A percentile compares a stretch with the other conserved stretches of the same genome.
Evolutionary conservation across 2,113 vertebrate species (phyloP).

Genomic region (Macquaria australasica): DNA sequence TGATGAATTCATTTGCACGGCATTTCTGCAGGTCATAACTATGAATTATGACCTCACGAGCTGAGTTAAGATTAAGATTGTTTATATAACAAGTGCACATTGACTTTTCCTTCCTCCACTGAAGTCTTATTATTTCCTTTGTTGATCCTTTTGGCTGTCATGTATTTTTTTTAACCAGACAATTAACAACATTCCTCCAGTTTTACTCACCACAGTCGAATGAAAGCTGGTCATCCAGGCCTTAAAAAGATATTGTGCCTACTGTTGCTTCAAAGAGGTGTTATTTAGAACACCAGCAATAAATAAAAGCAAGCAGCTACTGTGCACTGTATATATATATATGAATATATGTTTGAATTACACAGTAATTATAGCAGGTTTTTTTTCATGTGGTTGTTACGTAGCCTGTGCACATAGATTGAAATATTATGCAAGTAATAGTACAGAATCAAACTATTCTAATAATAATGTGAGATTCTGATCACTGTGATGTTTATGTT

Average conservation of each 20-base stretch:
- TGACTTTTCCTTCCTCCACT: constrained; percentile 1
- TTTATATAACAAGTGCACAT: not conserved
- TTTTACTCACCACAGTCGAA: constrained; percentile 49
- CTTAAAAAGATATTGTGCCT: constrained; percentile 43
- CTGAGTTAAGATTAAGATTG: not conserved
- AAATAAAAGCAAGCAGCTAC: constrained; percentile 43
- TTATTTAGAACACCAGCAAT: constrained; percentile 51
- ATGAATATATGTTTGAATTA: not conserved
- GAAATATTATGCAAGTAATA: constrained; percentile 52
- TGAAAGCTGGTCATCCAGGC: constrained; percentile 37
- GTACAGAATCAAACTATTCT: constrained; percentile 3
- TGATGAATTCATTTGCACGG: not conserved
- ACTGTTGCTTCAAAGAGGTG: constrained; percentile 25
- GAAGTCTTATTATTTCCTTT: constrained; percentile 23
- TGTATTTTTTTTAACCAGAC: constrained; percentile 9
- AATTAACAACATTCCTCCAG: constrained; percentile 6
- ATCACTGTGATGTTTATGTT: constrained; percentile 52
- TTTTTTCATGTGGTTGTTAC: constrained; percentile 15
- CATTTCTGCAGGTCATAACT: not conserved
- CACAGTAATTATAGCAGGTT: not conserved
- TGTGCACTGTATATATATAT: constrained; percentile 19
- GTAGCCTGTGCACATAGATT: constrained; percentile 34
- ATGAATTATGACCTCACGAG: constrained; percentile 3
- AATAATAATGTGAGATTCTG: constrained; percentile 19
- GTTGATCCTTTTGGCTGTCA: not conserved